Evolutionary conservation across 2,888 invertebrate genomes (phyloP).

Genomic region (Hypomecis atomaria): DNA sequence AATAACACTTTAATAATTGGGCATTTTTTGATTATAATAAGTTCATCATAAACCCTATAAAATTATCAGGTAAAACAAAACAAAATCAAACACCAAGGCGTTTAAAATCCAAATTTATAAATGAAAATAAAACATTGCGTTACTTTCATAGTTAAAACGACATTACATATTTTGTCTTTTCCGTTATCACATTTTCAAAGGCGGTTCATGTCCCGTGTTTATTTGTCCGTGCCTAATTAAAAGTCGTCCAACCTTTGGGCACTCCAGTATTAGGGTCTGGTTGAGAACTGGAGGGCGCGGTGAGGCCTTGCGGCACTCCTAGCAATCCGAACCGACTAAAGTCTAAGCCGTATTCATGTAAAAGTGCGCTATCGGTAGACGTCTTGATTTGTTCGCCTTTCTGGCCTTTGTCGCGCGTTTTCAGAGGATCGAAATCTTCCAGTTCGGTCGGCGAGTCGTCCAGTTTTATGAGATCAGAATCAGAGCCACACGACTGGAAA

Average conservation of each 20-base stretch:
- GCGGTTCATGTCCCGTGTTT: not conserved
- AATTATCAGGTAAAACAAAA: too few relatives aligned
- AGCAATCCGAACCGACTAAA: constrained; percentile 82
- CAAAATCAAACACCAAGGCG: too few relatives aligned
- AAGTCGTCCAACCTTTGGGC: constrained; percentile 78
- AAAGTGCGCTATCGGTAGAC: constrained; percentile 86
- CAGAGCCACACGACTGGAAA: constrained; percentile 78
- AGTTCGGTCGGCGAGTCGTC: constrained; percentile 74
- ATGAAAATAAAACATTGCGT: too few relatives aligned
- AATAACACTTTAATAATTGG: too few relatives aligned
- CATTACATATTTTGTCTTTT: not conserved
- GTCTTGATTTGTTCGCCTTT: constrained; percentile 69
- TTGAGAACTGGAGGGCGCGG: constrained; percentile 48
- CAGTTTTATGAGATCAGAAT: constrained; percentile 78
- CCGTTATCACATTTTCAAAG: not conserved
- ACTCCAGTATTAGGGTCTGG: constrained; percentile 58
- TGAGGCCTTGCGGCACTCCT: constrained; percentile 67
- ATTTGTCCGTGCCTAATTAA: constrained; percentile 59
- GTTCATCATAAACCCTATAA: too few relatives aligned
- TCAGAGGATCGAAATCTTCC: constrained; percentile 78
- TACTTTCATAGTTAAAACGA: not conserved
- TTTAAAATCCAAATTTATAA: too few relatives aligned
- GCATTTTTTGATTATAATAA: too few relatives aligned
- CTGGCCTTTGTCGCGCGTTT: constrained; percentile 66
- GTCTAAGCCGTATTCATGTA: constrained; percentile 90